A percentile compares a stretch with the other conserved stretches of the same genome.
Evolutionary conservation across 2,113 vertebrate species (phyloP).

Genomic region (Sakesphorus luctuosus): DNA sequence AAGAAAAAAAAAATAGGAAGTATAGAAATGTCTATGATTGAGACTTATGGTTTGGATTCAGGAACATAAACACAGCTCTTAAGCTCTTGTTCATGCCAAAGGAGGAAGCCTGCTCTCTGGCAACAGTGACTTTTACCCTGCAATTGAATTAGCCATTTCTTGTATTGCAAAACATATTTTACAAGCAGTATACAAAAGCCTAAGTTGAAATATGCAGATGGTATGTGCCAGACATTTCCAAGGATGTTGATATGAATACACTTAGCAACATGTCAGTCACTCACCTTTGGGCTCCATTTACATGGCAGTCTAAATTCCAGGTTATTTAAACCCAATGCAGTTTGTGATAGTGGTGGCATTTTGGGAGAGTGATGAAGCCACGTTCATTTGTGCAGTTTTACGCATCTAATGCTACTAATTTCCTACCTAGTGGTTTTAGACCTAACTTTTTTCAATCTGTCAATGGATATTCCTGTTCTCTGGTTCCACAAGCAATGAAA

Average conservation of each 20-base stretch:
- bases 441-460: neutral
- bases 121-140: neutral
- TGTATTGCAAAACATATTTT: neutral
- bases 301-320: neutral
- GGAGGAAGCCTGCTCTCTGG: neutral
- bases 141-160: neutral
- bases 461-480: neutral
- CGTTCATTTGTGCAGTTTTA: neutral
- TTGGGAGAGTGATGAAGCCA: neutral
- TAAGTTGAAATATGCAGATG: neutral
- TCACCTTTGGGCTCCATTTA: neutral
- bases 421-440: neutral
- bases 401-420: rapidly evolving
- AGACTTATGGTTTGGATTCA: neutral
- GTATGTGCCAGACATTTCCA: neutral
- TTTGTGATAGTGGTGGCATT: neutral
- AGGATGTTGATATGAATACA: neutral
- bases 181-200: neutral
- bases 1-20: neutral
- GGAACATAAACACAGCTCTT: neutral
- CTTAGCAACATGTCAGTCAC: neutral
- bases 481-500: neutral
- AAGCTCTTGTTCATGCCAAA: neutral
- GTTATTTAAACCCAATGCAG: neutral
- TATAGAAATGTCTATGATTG: neutral